Percentiles rank a stretch among this genome's conserved stretches.
Conservation (phyloP, 2,113 vertebrate genomes). For the Chamaea fasciata region DNA sequence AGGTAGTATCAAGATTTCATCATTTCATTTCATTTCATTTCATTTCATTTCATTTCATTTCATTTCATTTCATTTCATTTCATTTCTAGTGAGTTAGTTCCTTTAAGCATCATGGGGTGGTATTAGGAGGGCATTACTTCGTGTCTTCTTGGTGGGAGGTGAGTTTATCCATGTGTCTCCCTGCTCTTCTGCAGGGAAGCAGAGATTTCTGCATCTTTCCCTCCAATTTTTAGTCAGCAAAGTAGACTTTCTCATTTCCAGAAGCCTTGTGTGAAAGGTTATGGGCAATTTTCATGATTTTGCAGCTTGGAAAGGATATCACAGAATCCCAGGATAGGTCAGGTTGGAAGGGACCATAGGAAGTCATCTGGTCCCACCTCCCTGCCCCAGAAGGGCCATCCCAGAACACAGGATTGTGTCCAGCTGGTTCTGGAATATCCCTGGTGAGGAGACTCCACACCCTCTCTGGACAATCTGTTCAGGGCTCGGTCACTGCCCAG, state of each 20-base stretch:
- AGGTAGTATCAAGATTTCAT: not conserved
- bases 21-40: not conserved
- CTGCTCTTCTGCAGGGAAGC: not conserved
- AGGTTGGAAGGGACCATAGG: not conserved
- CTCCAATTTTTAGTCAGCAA: not conserved
- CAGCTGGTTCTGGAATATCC: fast-evolving
- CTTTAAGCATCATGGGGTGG: not conserved
- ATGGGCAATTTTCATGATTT: not conserved
- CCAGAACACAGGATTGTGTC: not conserved
- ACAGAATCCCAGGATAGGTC: not conserved
- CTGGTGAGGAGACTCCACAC: not conserved
- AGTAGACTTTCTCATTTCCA: not conserved
- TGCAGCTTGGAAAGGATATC: not conserved
- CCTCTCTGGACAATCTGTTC: not conserved
- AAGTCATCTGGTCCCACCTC: not conserved
- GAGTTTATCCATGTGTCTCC: not conserved
- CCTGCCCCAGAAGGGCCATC: not conserved
- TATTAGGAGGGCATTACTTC: not conserved
- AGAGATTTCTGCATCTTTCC: not conserved
- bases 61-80: not conserved
- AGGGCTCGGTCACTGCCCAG: fast-evolving
- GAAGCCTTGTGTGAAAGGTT: not conserved
- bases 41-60: no score
- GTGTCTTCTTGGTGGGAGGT: not conserved
- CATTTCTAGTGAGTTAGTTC: not conserved